Evolutionary conservation across 2,113 vertebrate species (phyloP), one percentile per base, ranked within the genome.

Genomic region (Scophthalmus maximus): DNA sequence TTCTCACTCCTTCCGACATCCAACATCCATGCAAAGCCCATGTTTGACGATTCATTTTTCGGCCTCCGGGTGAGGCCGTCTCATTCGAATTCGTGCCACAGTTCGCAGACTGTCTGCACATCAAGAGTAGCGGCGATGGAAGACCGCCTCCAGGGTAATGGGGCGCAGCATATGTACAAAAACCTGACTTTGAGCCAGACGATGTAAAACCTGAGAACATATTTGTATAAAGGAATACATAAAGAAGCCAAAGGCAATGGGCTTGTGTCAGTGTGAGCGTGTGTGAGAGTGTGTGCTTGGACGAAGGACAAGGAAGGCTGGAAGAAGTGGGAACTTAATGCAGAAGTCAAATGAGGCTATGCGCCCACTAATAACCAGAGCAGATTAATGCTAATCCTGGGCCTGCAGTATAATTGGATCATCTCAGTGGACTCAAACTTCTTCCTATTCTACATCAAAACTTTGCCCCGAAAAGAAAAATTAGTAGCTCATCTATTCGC

Each of bases 331-430:
- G 55, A 79, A 62, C 10, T 63, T 72, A 27, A 82, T 58, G 36
- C 44, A 79, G 63, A 72, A 84, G 59, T 87, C 65, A 78, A 66
- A 71, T 77, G 87, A 78, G 67, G 62, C 68, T 80, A 63, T 78
- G 82, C 44, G 71, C 73, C 72, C 18, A 34, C 76, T 89, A 91
- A 89, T 88, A 92, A 88, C 80, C 79, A 84, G 71, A 86, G 84
- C 69, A 85, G 86, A 92, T 92, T 88, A 88, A 83, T 83, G 77
- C 81, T 88, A 92, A 93, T 90, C 86, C 85, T 18, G 46, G 32
- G 81, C 71, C 78, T 73, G 74, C 69, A 75, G 89, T 83, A 87
- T 90, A 91, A 91, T 84, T 89, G 89, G 84, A 93, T 91, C 85
- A 88, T 91, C 78, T 82, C 79, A 72, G 82, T 47, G 52, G 81